Evolutionary conservation across 2,113 vertebrate genomes (phyloP).

Genomic region (Ptychochromis oligacanthus): DNA sequence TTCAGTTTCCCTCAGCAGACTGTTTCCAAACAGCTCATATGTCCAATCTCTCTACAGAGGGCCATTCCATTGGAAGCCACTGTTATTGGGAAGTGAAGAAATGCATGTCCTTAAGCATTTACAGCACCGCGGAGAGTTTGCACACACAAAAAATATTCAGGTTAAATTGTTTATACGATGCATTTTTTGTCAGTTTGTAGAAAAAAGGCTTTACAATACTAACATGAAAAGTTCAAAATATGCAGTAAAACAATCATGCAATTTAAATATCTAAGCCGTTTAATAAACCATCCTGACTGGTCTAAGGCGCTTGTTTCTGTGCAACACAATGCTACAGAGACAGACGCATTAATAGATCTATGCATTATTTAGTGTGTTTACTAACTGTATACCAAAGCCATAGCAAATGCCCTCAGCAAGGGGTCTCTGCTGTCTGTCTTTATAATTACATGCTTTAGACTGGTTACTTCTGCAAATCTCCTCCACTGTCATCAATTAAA

Average conservation of each 20-base stretch:
- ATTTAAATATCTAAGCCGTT: background rate
- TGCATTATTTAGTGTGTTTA: conserved; percentile 72
- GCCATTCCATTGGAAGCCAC: background rate
- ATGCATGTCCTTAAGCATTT: background rate
- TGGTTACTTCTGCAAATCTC: background rate
- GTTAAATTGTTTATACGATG: too few relatives aligned
- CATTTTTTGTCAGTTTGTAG: too few relatives aligned
- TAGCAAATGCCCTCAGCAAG: background rate
- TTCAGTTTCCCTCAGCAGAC: too few relatives aligned
- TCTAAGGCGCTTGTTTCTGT: background rate
- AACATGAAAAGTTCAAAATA: background rate
- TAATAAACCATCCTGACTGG: background rate
- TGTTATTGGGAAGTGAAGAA: background rate
- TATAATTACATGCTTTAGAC: background rate
- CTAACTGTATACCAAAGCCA: conserved; percentile 16
- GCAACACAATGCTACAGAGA: conserved; percentile 26
- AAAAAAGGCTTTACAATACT: too few relatives aligned
- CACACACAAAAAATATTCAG: background rate
- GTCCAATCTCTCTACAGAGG: background rate
- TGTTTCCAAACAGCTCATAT: background rate
- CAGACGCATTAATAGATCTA: conserved; percentile 48
- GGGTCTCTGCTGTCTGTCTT: conserved; percentile 27
- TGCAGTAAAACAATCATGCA: background rate
- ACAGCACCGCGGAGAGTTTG: background rate
- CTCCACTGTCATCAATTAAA: background rate